Conservation (phyloP, 2,888 invertebrate genomes). For the Drosophila infuscata region DNA sequence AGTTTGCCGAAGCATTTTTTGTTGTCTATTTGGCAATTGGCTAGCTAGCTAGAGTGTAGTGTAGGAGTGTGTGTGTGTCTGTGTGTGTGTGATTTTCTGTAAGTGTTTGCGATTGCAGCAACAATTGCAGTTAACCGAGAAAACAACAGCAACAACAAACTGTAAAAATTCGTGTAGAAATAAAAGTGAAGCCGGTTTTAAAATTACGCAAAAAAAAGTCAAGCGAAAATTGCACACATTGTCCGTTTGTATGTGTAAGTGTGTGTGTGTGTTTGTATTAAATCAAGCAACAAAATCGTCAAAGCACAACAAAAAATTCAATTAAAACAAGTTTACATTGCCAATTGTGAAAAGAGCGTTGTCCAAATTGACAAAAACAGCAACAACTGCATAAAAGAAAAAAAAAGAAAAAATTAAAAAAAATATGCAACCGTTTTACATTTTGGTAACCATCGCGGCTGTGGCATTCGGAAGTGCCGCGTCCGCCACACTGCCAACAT, state of each 20-base stretch:
- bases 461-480: constrained; percentile 79
- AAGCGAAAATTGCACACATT: constrained; percentile 46
- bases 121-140: constrained; percentile 79
- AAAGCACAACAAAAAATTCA: constrained; percentile 52
- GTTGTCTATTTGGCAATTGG: constrained; percentile 55
- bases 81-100: constrained; percentile 26
- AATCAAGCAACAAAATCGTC: constrained; percentile 54
- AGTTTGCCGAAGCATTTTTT: constrained; percentile 35
- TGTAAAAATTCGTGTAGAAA: constrained; percentile 61
- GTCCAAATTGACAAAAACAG: constrained; percentile 27
- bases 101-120: constrained; percentile 67
- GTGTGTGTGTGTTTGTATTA: constrained; percentile 41
- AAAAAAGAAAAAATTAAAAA: constrained; percentile 14
- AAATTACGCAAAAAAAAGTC: constrained; percentile 73
- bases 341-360: constrained; percentile 59
- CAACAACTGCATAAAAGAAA: neutral
- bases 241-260: constrained; percentile 27
- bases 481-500: constrained; percentile 62
- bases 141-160: constrained; percentile 58
- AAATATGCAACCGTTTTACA: constrained; percentile 72
- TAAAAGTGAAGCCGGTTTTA: constrained; percentile 78
- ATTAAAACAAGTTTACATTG: constrained; percentile 69
- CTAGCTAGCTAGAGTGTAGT: constrained; percentile 26
- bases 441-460: constrained; percentile 63
- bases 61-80: constrained; percentile 32